phyloP scores from a whole-genome alignment of 1,140 invertebrate genomes.

The Drosophila saltans region DNA sequence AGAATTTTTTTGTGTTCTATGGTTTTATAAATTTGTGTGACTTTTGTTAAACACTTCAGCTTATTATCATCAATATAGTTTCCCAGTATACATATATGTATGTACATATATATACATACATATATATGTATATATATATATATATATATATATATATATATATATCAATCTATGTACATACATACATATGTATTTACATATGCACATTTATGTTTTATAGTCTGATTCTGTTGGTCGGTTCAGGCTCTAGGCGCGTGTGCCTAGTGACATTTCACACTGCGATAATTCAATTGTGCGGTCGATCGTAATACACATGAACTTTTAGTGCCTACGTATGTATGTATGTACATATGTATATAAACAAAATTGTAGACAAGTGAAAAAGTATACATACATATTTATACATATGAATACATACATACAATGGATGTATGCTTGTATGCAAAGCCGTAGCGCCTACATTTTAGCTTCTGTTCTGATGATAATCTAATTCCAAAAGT shows the following conservation, averaged over 20 bases:
- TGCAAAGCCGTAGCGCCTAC: slow-evolving; percentile 65
- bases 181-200: too few relatives aligned
- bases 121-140: background rate
- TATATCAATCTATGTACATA: too few relatives aligned
- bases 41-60: slow-evolving; percentile 71
- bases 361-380: too few relatives aligned
- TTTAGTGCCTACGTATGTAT: slow-evolving; percentile 42
- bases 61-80: slow-evolving; percentile 49
- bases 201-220: background rate
- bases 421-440: too few relatives aligned
- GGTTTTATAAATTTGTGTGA: slow-evolving; percentile 22
- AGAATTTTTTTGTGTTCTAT: slow-evolving; percentile 17
- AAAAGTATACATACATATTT: too few relatives aligned
- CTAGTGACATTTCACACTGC: slow-evolving; percentile 75
- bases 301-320: slow-evolving; percentile 63
- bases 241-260: slow-evolving; percentile 64
- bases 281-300: slow-evolving; percentile 75
- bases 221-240: slow-evolving; percentile 28
- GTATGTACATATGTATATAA: too few relatives aligned
- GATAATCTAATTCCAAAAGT: slow-evolving; percentile 79
- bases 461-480: slow-evolving; percentile 44
- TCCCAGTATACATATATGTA: background rate
- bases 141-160: too few relatives aligned
- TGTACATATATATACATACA: background rate
- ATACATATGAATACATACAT: too few relatives aligned